Base-by-base conservation (phyloP, 2,797 vertebrate species). In the Sebastes nivosus region DNA sequence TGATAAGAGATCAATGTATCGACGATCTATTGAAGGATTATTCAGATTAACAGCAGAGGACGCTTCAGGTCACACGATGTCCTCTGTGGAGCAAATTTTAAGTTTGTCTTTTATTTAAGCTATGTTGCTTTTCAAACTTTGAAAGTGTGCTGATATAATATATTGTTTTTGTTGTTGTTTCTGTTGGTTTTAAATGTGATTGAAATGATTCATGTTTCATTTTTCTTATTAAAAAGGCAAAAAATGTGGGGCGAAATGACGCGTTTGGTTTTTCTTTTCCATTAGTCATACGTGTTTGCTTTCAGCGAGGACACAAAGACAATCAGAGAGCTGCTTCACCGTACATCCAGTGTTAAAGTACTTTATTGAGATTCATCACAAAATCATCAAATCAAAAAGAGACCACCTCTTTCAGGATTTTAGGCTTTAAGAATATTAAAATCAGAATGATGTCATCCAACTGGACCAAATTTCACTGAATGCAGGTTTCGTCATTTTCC, bases 211-310 rank as follows among this genome's bases (percentile, higher is more conserved):
- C 67, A 63, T 92, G 90, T 93, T 92, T 91, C 90, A 77, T 83
- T 92, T 95, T 95, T 95, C 93, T 94, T 96, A 95, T 95, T 96
- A 95, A 96, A 96, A 94, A 92, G 88, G 89, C 72, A 88, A 87
- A 93, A 93, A 91, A 89, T 86, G 52, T 83, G 93, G 94, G 94
- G 63, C 87, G 79, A 93, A 75, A 71, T 22, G 18, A 30, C 24
- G 70, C 34, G 1, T 77, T 79, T 74, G 74, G 66, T 82, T 67
- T 71, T 87, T 63, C 7, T 67, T 85, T 79, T 63, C 1, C 32
- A 11, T 30, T 8, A 30, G 1, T 4, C 2, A 24, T n/a, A 14
- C 8, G 34, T 36, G 29, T 65, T 14, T 16, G 32, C 2, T 6
- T 12, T 24, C 42, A 18, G 18, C 13, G 50, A 55, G n/a, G 30